Evolutionary conservation across 2,797 vertebrate genomes (phyloP), one percentile per base, ranked within the genome.

Genomic region (Sebastes iracundus): DNA sequence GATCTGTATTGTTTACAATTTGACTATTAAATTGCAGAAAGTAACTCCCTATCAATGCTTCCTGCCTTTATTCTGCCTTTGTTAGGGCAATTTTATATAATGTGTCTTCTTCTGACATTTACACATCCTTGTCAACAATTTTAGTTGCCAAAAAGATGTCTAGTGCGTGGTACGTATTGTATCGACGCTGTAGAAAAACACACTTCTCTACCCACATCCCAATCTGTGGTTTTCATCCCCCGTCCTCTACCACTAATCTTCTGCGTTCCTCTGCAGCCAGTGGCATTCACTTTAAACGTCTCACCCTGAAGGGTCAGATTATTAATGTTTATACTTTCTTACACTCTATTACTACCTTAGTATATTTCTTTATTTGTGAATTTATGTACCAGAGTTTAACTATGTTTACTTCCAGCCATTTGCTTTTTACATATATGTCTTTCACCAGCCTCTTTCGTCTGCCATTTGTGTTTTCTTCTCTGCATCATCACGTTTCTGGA

Each of bases 391-490:
- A n/a, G 33, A 22, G 38, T n/a, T 74, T 32, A 28, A 60, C 8
- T 23, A 13, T 22, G 14, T 81, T 30, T 67, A 35, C 33, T 62
- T 67, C 55, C 0, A 61, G 30, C 27, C 16, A 53, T 71, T 75
- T 76, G 18, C 6, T 30, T 62, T 68, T 65, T 27, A 22, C 35
- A 32, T 18, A 66, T 49, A 13, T 60, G 13, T 71, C 23, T 71
- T 73, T 60, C n/a, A 28, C 63, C 7, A 32, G 46, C n/a, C 9
- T 42, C 20, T 49, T 32, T 27, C 33, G 5, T 60, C 66, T 80
- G 53, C 35, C 72, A 82, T 82, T 73, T 80, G 72, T 62, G n/a
- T 58, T 79, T 83, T 64, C 59, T 23, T 69, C 61, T 79, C 35
- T 79, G 56, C 76, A 82, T 80, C 28, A 20, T 20, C 58, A 61